A percentile compares a stretch with the other conserved stretches of the same genome.
These are phyloP conservation scores for Protonemura montana DNA, from an alignment of 2,888 invertebrate genomes.

Conservation along the genomic window DNA sequence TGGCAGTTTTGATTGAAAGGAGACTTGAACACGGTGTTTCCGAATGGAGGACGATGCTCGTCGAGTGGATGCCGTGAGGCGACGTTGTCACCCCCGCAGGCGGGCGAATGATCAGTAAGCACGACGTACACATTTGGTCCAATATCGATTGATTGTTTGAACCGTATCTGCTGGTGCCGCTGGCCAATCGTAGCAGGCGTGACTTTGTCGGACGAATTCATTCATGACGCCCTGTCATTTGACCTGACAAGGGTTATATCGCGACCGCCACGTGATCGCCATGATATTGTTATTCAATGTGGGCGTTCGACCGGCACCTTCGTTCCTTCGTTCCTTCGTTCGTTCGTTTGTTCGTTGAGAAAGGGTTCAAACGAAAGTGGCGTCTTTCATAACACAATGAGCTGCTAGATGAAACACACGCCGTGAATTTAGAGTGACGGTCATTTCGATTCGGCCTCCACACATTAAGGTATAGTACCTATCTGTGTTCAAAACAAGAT, in stretches of 20 bases:
- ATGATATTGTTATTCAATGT: background rate
- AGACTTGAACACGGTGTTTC: background rate
- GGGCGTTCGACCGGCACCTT: background rate
- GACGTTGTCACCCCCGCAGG: background rate
- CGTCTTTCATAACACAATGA: background rate
- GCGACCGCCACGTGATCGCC: background rate
- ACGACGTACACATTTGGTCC: background rate
- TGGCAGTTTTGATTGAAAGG: background rate
- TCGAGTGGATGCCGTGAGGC: background rate
- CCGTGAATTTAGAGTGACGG: background rate
- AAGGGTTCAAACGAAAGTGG: background rate
- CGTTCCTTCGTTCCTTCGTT: too few relatives aligned
- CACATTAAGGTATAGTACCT: background rate
- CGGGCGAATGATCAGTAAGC: background rate
- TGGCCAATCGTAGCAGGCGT: background rate
- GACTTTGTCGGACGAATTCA: background rate
- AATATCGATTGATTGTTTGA: background rate
- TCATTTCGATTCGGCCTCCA: background rate
- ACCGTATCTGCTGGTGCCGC: background rate
- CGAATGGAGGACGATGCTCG: background rate
- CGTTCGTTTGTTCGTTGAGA: too few relatives aligned
- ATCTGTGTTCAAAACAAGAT: too few relatives aligned
- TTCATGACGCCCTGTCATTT: background rate
- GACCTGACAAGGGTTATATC: background rate
- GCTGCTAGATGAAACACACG: background rate